Conservation (phyloP, 2,113 vertebrate species). For the Hiodon alosoides region DNA sequence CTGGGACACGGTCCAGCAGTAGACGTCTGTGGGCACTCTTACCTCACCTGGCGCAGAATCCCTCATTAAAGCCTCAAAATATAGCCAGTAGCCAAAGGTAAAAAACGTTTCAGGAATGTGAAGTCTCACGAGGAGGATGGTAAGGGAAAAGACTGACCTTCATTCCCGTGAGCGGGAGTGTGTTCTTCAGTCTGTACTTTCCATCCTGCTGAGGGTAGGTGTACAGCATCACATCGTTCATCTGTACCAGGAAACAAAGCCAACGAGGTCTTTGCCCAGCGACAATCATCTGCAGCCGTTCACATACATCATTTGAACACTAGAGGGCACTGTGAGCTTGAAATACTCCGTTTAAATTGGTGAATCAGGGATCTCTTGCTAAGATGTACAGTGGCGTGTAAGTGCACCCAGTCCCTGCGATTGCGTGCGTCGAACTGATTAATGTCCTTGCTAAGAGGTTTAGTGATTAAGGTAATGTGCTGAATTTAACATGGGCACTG, state of each 20-base stretch:
- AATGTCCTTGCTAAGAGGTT: no score
- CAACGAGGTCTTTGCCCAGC: not conserved
- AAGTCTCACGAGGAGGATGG: no score
- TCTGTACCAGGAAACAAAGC: constrained; percentile 63
- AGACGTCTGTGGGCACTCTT: no score
- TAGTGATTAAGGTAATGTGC: no score
- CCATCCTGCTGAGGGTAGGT: constrained; percentile 93
- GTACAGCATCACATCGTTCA: constrained; percentile 93
- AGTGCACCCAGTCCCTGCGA: no score
- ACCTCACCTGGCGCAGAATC: no score
- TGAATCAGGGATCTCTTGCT: no score
- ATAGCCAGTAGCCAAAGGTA: not conserved
- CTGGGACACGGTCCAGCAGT: no score
- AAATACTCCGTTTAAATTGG: not conserved
- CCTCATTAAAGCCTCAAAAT: not conserved
- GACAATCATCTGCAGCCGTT: not conserved
- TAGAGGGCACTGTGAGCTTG: constrained; percentile 24
- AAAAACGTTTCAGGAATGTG: not conserved
- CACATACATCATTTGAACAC: constrained; percentile 21
- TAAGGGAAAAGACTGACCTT: constrained; percentile 63
- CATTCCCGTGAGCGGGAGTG: constrained; percentile 74
- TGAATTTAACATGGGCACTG: no score
- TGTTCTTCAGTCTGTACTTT: constrained; percentile 88
- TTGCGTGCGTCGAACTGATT: no score
- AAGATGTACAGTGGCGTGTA: no score